phyloP scores from a whole-genome alignment of 1,140 invertebrate genomes.

The Caenorhabditis inopinata region DNA sequence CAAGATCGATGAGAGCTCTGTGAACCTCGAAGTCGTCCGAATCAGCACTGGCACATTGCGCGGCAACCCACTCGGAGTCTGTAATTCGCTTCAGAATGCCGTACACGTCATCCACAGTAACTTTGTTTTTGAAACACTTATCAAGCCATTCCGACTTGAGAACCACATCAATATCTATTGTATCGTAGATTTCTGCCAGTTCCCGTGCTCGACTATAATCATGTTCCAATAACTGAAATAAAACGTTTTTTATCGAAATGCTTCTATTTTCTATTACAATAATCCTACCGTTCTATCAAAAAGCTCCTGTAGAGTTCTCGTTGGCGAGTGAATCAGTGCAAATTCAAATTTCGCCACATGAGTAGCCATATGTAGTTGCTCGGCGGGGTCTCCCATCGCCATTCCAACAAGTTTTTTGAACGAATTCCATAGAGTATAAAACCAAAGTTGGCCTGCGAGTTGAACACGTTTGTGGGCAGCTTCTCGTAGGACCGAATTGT shows the following conservation, averaged over 20 bases:
- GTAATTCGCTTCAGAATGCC: neutral
- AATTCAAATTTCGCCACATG: conserved; percentile 30
- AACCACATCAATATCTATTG: conserved; percentile 30
- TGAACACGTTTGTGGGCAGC: neutral
- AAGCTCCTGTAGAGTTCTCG: conserved; percentile 26
- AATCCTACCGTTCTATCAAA: conserved; percentile 35
- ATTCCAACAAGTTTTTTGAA: conserved; percentile 36
- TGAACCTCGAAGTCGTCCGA: conserved; percentile 24
- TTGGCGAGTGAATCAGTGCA: neutral
- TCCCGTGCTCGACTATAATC: conserved; percentile 22
- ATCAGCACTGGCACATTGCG: neutral
- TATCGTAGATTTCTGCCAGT: conserved; percentile 20
- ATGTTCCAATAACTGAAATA: conserved; percentile 25
- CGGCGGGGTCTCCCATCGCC: conserved; percentile 23
- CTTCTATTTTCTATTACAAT: no score
- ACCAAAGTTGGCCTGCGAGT: conserved; percentile 5
- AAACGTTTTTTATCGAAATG: no score
- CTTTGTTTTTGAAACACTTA: neutral
- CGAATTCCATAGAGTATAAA: conserved; percentile 28
- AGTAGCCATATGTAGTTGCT: conserved; percentile 11
- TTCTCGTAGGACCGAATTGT: neutral
- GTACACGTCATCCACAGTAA: conserved; percentile 17
- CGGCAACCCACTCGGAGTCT: conserved; percentile 13
- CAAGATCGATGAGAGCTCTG: neutral
- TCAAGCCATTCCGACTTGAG: conserved; percentile 34